Conservation (phyloP, 2,113 vertebrate genomes). For the Pterophyllum scalare region DNA sequence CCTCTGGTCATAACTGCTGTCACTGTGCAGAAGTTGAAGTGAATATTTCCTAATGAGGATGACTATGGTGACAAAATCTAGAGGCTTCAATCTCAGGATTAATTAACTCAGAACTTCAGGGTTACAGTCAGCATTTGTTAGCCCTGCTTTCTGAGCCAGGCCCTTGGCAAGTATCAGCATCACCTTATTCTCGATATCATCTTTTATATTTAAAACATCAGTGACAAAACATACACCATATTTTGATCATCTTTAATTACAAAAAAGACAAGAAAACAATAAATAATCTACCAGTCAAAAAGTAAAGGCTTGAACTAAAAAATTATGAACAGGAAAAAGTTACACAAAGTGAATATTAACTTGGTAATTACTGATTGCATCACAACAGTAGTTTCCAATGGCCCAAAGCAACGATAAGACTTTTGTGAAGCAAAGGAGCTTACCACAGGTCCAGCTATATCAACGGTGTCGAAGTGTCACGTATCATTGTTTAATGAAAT, state of each 20-base stretch:
- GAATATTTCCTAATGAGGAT: no score
- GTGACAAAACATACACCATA: constrained; percentile 16
- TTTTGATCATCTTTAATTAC: constrained; percentile 69
- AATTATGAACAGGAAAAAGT: constrained; percentile 54
- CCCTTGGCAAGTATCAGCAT: no score
- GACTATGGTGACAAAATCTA: neutral
- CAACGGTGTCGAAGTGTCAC: constrained; percentile 8
- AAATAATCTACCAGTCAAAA: constrained; percentile 74
- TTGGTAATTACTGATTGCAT: constrained; percentile 24
- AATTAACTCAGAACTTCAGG: neutral
- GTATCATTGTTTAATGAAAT: neutral
- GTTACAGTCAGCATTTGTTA: rapidly evolving
- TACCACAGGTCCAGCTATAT: constrained; percentile 7
- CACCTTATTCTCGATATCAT: neutral
- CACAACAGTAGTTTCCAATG: constrained; percentile 8
- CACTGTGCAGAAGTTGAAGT: rapidly evolving
- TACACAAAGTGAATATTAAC: constrained; percentile 54
- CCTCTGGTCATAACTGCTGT: neutral
- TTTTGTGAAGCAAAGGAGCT: constrained; percentile 12
- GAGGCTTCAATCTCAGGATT: rapidly evolving
- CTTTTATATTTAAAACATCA: neutral
- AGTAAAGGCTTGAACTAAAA: constrained; percentile 48
- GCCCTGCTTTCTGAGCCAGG: neutral
- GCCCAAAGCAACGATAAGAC: constrained; percentile 15
- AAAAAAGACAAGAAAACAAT: constrained; percentile 73